Evolutionary conservation across 1,140 invertebrate genomes (phyloP).

Genomic region (Panulirus ornatus): DNA sequence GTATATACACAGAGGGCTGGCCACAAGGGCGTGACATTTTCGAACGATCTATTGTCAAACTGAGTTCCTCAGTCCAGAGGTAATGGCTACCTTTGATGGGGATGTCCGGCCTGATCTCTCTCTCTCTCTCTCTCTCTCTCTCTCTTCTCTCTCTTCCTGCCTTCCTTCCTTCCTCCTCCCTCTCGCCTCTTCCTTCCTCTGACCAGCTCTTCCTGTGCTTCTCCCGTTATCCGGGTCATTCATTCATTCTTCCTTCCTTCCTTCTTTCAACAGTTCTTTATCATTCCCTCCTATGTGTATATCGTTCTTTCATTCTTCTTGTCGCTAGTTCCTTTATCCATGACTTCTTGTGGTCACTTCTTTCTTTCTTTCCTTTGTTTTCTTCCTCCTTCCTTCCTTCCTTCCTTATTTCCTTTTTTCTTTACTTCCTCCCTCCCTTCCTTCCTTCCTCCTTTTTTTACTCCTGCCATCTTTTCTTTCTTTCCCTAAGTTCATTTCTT

Average conservation of each 20-base stretch:
- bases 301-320: neutral
- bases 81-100: too few relatives aligned
- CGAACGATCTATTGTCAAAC: too few relatives aligned
- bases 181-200: neutral
- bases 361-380: too few relatives aligned
- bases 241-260: neutral
- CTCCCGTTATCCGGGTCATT: neutral
- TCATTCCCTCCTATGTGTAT: neutral
- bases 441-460: neutral
- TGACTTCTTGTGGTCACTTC: too few relatives aligned
- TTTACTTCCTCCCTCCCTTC: neutral
- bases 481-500: neutral
- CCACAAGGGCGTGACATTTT: too few relatives aligned
- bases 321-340: too few relatives aligned
- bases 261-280: neutral
- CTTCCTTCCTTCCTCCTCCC: neutral
- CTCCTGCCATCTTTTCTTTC: neutral
- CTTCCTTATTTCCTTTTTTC: neutral
- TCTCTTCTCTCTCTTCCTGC: neutral
- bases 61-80: too few relatives aligned
- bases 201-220: neutral
- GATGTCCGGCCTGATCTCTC: too few relatives aligned
- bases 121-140: neutral
- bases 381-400: neutral
- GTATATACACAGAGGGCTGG: too few relatives aligned